Conservation (phyloP, 2,888 invertebrate genomes). For the Apantesis nais region DNA sequence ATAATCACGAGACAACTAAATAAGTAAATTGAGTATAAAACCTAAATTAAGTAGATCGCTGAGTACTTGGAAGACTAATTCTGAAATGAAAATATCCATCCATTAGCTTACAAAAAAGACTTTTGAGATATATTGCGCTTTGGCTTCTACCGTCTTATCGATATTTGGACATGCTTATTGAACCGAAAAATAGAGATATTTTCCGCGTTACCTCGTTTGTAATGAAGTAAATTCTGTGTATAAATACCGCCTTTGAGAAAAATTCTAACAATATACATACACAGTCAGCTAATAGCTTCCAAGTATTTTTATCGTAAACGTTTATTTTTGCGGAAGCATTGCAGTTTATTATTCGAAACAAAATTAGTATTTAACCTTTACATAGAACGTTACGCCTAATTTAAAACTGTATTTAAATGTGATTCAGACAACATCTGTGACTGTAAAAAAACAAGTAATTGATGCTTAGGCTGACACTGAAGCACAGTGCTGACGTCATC, state of each 20-base stretch:
- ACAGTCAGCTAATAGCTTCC: slow-evolving; percentile 7
- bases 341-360: slow-evolving; percentile 12
- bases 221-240: neutral
- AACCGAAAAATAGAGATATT: neutral
- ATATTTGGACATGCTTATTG: neutral
- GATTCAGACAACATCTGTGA: slow-evolving; percentile 49
- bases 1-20: neutral
- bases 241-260: slow-evolving; percentile 2
- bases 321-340: slow-evolving; percentile 15
- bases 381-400: slow-evolving; percentile 12
- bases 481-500: slow-evolving; percentile 47
- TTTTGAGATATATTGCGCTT: too few species aligned
- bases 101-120: too few species aligned
- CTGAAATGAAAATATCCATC: neutral
- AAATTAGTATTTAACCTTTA: slow-evolving; percentile 7
- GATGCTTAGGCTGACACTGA: slow-evolving; percentile 46
- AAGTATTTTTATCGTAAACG: slow-evolving; percentile 9
- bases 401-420: slow-evolving; percentile 33
- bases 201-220: neutral
- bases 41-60: neutral
- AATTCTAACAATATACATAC: slow-evolving; percentile 9
- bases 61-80: neutral
- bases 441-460: slow-evolving; percentile 45
- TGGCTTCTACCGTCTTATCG: too few species aligned
- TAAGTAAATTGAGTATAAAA: neutral